phyloP scores from a whole-genome alignment of 1,140 invertebrate genomes.

The Bombus terrestris region DNA sequence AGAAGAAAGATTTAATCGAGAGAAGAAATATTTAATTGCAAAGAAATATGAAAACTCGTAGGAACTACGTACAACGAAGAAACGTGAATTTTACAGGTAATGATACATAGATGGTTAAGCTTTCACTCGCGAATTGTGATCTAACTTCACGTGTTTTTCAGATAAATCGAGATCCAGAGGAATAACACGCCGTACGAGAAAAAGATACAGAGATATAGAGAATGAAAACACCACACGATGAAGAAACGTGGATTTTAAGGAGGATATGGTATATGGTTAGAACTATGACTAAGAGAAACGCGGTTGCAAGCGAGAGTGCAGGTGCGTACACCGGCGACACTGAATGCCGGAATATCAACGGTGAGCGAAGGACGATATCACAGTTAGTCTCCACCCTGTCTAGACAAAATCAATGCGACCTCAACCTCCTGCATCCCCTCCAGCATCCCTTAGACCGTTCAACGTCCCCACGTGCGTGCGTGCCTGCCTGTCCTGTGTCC shows the following conservation, averaged over 20 bases:
- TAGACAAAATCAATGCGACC: conserved; percentile 82
- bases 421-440: conserved; percentile 69
- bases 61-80: background rate
- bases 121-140: background rate
- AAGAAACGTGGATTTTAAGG: background rate
- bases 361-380: conserved; percentile 66
- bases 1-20: background rate
- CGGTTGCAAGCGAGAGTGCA: background rate
- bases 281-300: background rate
- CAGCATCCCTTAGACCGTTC: conserved; percentile 58
- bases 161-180: background rate
- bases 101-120: background rate
- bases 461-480: conserved; percentile 57
- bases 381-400: conserved; percentile 79
- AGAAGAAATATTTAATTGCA: background rate
- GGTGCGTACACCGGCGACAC: conserved; percentile 35
- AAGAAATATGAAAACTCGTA: background rate
- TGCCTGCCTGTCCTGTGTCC: conserved; percentile 23
- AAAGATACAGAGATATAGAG: background rate
- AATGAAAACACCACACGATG: background rate
- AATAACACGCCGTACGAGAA: background rate
- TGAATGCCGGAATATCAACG: conserved; percentile 53
- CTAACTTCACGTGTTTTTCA: background rate
- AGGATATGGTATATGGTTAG: background rate
- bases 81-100: no score